Base-by-base conservation (phyloP, 2,113 vertebrate species). In the Echinops telfairi region DNA sequence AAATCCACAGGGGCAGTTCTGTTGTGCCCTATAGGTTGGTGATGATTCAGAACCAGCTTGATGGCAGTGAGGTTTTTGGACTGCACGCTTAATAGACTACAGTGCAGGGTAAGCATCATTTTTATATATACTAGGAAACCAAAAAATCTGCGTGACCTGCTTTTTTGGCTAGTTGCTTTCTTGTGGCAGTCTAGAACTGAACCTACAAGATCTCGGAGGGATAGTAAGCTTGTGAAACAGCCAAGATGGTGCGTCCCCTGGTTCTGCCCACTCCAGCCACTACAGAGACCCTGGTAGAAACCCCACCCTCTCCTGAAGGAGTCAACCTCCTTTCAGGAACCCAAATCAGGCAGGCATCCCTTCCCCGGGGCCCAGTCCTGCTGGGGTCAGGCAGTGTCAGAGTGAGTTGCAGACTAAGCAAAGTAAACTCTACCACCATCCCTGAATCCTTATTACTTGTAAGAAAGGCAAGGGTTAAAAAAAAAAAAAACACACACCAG, bases 371-470 rank as follows among this genome's bases (percentile, higher is more conserved):
- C 22, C 89, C 83, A 64, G n/a, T 8, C 68, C 11, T 75, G 15
- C 58, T 4, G 57, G 84, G 66, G 17, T 36, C 38, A 62, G 17
- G 11, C 75, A 81, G 60, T 91, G 90, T 92, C 86, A 88, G 27
- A 75, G 11, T 53, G 23, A 90, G 53, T 1, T 77, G 66, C 43
- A 85, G 79, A 75, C 27, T 29, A 84, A 68, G n/a, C 25, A 94
- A 96, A 94, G 38, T 64, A 88, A 75, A 92, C n/a, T 62, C n/a
- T 29, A 33, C 36, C n/a, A 29, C 29, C 58, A 33, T 33, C 70
- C 17, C 17, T 25, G 29, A 83, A 71, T 84, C 81, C 68, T 29
- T 15, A 43, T n/a, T 79, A 78, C 57, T 80, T 43, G 9, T 29
- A 62, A 91, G 43, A 58, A 90, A 79, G 22, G 60, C 19, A 22